Evolutionary conservation across 1,140 invertebrate genomes (phyloP), one percentile per base, ranked within the genome.

Genomic region (Heliothis virescens): DNA sequence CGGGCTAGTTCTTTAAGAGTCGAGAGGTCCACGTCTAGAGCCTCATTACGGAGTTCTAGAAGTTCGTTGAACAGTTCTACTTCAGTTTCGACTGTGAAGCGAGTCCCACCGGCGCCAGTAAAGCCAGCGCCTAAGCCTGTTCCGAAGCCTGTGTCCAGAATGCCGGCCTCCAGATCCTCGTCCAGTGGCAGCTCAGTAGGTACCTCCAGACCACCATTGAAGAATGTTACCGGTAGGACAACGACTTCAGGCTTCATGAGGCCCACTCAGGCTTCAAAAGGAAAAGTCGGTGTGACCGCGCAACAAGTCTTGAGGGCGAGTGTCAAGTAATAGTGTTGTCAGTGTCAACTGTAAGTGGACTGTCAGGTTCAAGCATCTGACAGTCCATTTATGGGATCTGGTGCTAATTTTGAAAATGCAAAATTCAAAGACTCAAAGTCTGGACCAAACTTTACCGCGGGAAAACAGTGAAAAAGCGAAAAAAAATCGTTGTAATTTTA

Each of bases 1-100:
- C 81, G 93, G 55, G 85, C 89, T 2, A 93, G 82, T 80, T 92
- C 92, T 2, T 87, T 94, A 29, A 86, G 92, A 74, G 93, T 94
- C 7, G 93, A 94, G 67, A 86, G 93, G 79, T 94, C 92, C 0
- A 87, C 92, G 0, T 94, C 93, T 13, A 94, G 97, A 15, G 97
- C 97, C 48, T 98, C 97, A 79, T 91, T 98, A 11, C 95, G 97
- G 1, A 97, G 97, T 82, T 98, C 98, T 0, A 95, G 97, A 5
- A 98, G 97, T 84, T 98, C 97, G 0, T 94, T 98, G 29, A 98
- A 98, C 85, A 98, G 97, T 88, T 96, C 97, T 1, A 96, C 96
- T 0, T 98, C 97, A 5, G 97, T 97, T 0, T 97, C 97, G 83
- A 98, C 97, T 0, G 97, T 98, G 0, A 95, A 97, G 79, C 96